Evolutionary conservation across 1,140 invertebrate species (phyloP), one percentile per base, ranked within the genome.

Genomic region (Melitaea cinxia): DNA sequence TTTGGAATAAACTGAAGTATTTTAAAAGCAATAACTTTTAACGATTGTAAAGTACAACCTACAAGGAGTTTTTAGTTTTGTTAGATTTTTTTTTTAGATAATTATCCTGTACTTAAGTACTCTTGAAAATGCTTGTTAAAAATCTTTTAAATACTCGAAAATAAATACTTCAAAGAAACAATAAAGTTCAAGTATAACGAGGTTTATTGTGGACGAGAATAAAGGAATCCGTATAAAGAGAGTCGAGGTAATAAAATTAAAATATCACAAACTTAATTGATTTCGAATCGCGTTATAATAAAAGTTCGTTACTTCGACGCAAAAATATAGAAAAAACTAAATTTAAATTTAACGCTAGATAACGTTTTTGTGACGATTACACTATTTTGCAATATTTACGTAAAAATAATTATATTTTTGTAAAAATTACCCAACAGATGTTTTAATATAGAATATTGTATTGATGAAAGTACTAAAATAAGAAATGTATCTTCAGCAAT

Each of bases 121-220:
- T 47, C 17, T 47, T 42, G 14, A 42, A 7, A 17, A 33, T 9
- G 7, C 12, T 9, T 33, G 9, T 10, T 1, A 4, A 33, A 33
- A 33, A 58, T 47, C 30, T 19, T 47, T 47, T 58, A 42, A 28
- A 58, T 30, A 58, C 24, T 26, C 15, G 56, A 9, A n/a, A 30
- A 58, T 33, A 47, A 47, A 58, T 26, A 58, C 47, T 45, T 15
- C 33, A 49, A 12, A 19, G 24, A 19, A 58, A 58, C 26, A 47
- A 58, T 58, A 58, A 58, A 49, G 24, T 49, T 49, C 56, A 45
- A 57, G 56, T 30, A 37, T 28, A 4, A 47, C 39, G 56, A 30
- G 56, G 42, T 58, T 58, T 57, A 57, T 57, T 28, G 42, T 45
- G 39, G 6, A 28, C 56, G 42, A 30, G 56, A 58, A 58, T 58